Base-by-base conservation (phyloP, 2,888 invertebrate genomes). In the Eurytoma californica region DNA sequence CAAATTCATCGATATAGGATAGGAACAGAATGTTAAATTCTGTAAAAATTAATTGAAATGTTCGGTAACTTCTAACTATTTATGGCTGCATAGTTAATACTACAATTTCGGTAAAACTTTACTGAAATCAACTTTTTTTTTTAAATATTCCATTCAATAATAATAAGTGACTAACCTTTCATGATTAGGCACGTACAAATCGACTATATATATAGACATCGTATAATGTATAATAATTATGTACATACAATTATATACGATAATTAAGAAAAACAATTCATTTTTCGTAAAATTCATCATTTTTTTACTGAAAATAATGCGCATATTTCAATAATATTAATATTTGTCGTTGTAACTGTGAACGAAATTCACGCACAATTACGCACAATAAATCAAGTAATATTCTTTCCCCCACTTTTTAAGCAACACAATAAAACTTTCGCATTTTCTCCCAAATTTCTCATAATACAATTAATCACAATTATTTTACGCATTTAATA, bases 31-130 rank as follows among this genome's bases (percentile, higher is more conserved):
- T 20, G 18, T 14, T 55, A 20, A 28, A 9, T 63, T 51, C 30
- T 72, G 16, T 47, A 4, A 55, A 55, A 61, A 47, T 55, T 20
- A 65, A 72, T 16, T 12, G 14, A 72, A 55, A 39, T 55, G 63
- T n/a, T 20, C 18, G 30, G 53, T 72, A 72, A 66, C 47, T 58
- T 39, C 12, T 57, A 57, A 73, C 28, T 24, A 39, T 39, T 66
- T n/a, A 49, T 60, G 60, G 69, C 69, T 69, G 58, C 20, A 58
- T 47, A 16, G 16, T 39, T 69, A 65, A 65, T 73, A 55, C 39
- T 73, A 73, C 39, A 55, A 73, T 73, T 73, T 73, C n/a, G 2
- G n/a, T 66, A 24, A 39, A 72, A 73, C 65, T 73, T 73, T 24
- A n/a, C 18, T 58, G 24, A 73, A 47, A 9, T 57, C 20, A 16